Evolutionary conservation across 1,140 invertebrate species (phyloP), one percentile per base, ranked within the genome.

Genomic region (Lysiphlebus fabarum): DNA sequence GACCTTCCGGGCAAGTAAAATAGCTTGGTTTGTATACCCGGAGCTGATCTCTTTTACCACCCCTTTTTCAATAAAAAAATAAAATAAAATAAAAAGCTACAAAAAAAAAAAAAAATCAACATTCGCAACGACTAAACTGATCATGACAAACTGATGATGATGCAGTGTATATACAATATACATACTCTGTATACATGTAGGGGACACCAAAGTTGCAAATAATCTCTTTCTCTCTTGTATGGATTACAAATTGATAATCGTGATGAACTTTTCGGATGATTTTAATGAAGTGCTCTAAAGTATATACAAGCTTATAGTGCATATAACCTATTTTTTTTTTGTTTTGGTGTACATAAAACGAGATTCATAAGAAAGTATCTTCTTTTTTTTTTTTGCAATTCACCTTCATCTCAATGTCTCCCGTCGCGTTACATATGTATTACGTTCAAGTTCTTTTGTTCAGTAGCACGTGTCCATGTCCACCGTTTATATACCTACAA

Each of bases 341-440:
- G 2, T 4, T 26, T 26, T 26, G 2, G 2, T 41, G 5, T 11
- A 8, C 38, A 8, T 4, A 4, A 40, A 40, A 40, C 38, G 1
- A 11, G 38, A 40, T 14, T n/a, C 26, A 14, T n/a, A 12, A 5
- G 26, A 7, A 47, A 49, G 11, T 58, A 33, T 36, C 54, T 50
- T 58, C n/a, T 47, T 12, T 37, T 50, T 58, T 26, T 5, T 3
- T 33, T 33, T 53, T 33, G 49, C 36, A 12, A 50, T 49, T 54
- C 38, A 9, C 26, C 42, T 36, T 57, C 17, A 26, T 26, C 17
- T 26, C 61, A 54, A 44, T 44, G 38, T 50, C 47, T 55, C 64
- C 43, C 58, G 64, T 63, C 67, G 64, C 55, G 65, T 71, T 75
- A 74, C 71, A 74, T 72, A 72, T 74, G 71, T 73, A 72, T 72